Evolutionary conservation across 2,113 vertebrate species (phyloP).

Genomic region (Solenodon paradoxus): DNA sequence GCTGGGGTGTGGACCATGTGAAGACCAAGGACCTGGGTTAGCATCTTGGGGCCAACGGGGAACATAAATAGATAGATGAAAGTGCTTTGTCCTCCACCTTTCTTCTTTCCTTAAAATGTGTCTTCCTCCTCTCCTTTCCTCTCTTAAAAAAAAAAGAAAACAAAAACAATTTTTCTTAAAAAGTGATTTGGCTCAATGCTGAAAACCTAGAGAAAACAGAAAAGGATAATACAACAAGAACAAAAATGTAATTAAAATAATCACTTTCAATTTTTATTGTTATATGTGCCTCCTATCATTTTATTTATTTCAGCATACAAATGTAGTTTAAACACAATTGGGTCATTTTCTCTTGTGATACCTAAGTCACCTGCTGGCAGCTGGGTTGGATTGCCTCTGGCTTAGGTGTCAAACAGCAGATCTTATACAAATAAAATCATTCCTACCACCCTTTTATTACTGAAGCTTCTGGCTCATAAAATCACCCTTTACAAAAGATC

Average conservation of each 20-base stretch:
- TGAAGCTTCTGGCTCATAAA: constrained; percentile 60
- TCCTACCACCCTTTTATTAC: constrained; percentile 12
- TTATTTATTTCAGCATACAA: background rate
- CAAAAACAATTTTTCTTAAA: background rate
- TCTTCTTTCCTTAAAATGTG: too few relatives aligned
- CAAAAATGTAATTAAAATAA: background rate
- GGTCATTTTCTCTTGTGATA: background rate
- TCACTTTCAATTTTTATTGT: background rate
- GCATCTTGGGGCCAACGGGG: too few relatives aligned
- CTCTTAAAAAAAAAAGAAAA: too few relatives aligned
- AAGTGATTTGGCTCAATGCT: background rate
- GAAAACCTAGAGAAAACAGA: constrained; percentile 29
- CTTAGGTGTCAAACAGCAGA: constrained; percentile 35
- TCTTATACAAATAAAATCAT: constrained; percentile 24
- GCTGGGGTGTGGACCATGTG: too few relatives aligned
- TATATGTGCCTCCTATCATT: background rate
- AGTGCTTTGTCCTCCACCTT: too few relatives aligned
- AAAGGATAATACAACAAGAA: background rate
- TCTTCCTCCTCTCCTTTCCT: too few relatives aligned
- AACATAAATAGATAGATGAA: too few relatives aligned
- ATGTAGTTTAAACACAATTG: background rate
- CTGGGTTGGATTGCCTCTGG: background rate
- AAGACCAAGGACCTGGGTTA: too few relatives aligned
- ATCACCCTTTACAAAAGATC: constrained; percentile 65
- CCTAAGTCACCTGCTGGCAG: background rate